A percentile compares a stretch with the other conserved stretches of the same genome.
phyloP scores from a whole-genome alignment of 2,888 invertebrate genomes.

The Nesidiocoris tenuis region DNA sequence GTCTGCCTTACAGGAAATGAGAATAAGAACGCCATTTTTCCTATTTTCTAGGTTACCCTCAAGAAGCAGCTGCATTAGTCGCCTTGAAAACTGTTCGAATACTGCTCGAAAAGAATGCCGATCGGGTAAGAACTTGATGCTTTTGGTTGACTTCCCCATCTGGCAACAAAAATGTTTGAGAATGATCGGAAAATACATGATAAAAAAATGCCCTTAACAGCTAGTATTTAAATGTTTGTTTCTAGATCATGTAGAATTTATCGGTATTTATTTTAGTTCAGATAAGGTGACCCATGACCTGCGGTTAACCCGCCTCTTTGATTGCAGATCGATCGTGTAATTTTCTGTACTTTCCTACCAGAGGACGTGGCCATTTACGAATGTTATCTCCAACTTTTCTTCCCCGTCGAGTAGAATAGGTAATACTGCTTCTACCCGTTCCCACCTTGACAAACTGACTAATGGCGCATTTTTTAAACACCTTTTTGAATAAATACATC shows the following conservation, averaged over 20 bases:
- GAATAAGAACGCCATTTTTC: too few species aligned
- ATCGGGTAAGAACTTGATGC: slow-evolving; percentile 55
- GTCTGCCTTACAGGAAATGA: too few species aligned
- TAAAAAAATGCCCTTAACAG: too few species aligned
- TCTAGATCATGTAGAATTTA: too few species aligned
- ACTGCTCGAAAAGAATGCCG: slow-evolving; percentile 61
- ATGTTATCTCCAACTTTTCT: slow-evolving; percentile 69
- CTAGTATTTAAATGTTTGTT: too few species aligned
- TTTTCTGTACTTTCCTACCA: slow-evolving; percentile 77
- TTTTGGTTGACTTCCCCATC: too few species aligned
- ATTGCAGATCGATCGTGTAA: slow-evolving; percentile 67
- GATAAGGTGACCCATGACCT: too few species aligned
- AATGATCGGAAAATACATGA: too few species aligned
- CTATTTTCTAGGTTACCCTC: slow-evolving; percentile 70
- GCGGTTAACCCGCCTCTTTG: too few species aligned
- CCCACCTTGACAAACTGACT: not conserved
- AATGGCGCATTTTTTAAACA: not conserved
- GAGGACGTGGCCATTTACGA: slow-evolving; percentile 73
- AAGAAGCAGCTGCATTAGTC: slow-evolving; percentile 72
- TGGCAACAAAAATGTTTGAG: too few species aligned
- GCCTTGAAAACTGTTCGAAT: slow-evolving; percentile 67
- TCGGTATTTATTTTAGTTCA: too few species aligned
- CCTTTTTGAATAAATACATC: not conserved
- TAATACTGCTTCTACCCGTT: too few species aligned
- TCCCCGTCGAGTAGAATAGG: slow-evolving; percentile 60